phyloP scores from a whole-genome alignment of 2,888 invertebrate genomes.

The Drosophila macrospina region DNA sequence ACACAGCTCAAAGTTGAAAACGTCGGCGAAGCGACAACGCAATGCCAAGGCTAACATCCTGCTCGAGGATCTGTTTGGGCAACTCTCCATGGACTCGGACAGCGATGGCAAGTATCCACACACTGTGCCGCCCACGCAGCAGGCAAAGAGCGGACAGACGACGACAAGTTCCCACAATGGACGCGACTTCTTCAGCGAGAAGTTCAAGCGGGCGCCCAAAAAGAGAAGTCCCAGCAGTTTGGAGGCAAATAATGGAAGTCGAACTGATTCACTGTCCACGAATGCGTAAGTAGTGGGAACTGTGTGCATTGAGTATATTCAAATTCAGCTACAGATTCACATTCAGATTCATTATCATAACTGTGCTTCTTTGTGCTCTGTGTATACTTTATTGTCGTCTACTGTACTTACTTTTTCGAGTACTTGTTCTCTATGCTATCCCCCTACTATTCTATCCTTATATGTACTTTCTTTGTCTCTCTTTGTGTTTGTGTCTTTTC shows the following conservation, averaged over 20 bases:
- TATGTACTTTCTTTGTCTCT: slow-evolving; percentile 49
- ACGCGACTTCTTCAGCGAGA: slow-evolving; percentile 74
- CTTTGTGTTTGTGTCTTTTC: slow-evolving; percentile 44
- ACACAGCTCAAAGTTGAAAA: slow-evolving; percentile 84
- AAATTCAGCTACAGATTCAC: not conserved
- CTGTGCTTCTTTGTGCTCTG: slow-evolving; percentile 52
- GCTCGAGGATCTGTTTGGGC: slow-evolving; percentile 85
- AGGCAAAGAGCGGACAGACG: slow-evolving; percentile 69
- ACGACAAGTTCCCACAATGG: slow-evolving; percentile 73
- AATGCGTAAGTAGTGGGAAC: slow-evolving; percentile 80
- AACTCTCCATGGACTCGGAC: slow-evolving; percentile 84
- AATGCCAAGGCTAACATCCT: slow-evolving; percentile 83
- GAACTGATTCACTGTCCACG: slow-evolving; percentile 82
- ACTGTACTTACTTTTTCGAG: slow-evolving; percentile 18
- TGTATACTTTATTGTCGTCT: slow-evolving; percentile 26
- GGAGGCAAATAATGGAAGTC: slow-evolving; percentile 82
- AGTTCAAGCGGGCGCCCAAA: slow-evolving; percentile 49
- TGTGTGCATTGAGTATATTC: slow-evolving; percentile 7
- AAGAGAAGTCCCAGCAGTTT: slow-evolving; percentile 63
- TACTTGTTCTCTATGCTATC: not conserved
- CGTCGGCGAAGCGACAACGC: slow-evolving; percentile 82
- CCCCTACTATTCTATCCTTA: slow-evolving; percentile 11
- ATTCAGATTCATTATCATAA: slow-evolving; percentile 16
- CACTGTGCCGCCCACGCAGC: slow-evolving; percentile 79
- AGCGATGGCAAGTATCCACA: slow-evolving; percentile 83